These are phyloP conservation scores for Papilio xuthus DNA, from an alignment of 1,140 invertebrate species.

Conservation along the genomic window DNA sequence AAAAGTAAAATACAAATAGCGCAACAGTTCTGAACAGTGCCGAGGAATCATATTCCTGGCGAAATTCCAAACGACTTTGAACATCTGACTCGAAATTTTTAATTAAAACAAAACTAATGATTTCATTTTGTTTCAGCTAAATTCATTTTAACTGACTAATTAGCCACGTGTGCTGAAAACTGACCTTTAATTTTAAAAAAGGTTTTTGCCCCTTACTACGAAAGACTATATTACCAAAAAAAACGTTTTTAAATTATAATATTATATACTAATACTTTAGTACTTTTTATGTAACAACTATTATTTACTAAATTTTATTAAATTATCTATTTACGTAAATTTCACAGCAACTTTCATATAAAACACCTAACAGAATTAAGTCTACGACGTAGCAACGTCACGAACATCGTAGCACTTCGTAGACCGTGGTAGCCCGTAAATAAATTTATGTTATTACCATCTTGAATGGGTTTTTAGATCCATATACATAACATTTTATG, in stretches of 20 bases:
- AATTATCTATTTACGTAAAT: too few relatives aligned
- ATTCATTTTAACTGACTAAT: background rate
- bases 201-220: background rate
- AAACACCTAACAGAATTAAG: background rate
- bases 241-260: too few relatives aligned
- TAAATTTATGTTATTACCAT: constrained; percentile 10
- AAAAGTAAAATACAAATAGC: background rate
- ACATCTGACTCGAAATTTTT: constrained; percentile 15
- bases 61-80: constrained; percentile 13
- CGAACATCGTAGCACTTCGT: constrained; percentile 3
- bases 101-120: constrained; percentile 11
- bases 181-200: background rate
- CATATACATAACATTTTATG: constrained; percentile 20
- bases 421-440: constrained; percentile 12
- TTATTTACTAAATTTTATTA: too few relatives aligned
- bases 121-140: background rate
- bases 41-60: constrained; percentile 10
- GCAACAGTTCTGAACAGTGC: background rate
- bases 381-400: background rate
- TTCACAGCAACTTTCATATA: too few relatives aligned
- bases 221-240: background rate
- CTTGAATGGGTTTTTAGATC: constrained; percentile 11
- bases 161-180: background rate
- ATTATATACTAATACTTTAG: too few relatives aligned
- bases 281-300: too few relatives aligned